Evolutionary conservation across 2,797 vertebrate genomes (phyloP).

Genomic region (Leucoraja ocellata): DNA sequence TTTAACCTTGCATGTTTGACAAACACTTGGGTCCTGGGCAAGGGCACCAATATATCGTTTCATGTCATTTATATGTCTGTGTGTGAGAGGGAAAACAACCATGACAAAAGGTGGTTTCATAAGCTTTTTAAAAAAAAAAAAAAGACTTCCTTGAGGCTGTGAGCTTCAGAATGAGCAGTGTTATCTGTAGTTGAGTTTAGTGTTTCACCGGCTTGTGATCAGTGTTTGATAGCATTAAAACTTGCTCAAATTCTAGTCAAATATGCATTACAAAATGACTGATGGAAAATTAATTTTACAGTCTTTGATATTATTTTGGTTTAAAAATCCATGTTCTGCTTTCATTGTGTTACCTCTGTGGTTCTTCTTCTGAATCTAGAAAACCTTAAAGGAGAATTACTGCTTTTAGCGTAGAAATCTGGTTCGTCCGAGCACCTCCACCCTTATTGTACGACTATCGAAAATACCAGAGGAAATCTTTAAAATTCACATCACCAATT

Average conservation of each 20-base stretch:
- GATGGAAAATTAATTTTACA: slow-evolving; percentile 20
- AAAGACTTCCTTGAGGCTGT: background rate
- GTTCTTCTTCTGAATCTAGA: background rate
- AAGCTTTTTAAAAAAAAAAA: background rate
- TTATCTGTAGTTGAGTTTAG: background rate
- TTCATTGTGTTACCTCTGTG: background rate
- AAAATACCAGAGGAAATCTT: slow-evolving; percentile 15
- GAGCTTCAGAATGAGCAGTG: background rate
- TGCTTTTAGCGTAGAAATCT: background rate
- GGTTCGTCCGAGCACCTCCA: background rate
- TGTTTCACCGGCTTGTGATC: slow-evolving; percentile 27
- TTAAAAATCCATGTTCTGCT: background rate
- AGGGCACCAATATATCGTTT: slow-evolving; percentile 53
- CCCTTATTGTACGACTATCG: background rate
- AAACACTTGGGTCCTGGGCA: slow-evolving; percentile 58
- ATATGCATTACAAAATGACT: background rate
- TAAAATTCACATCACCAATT: background rate
- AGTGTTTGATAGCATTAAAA: background rate
- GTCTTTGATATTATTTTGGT: background rate
- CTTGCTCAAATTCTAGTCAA: background rate
- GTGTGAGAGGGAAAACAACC: slow-evolving; percentile 43
- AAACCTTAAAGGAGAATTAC: background rate
- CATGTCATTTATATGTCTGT: slow-evolving; percentile 48
- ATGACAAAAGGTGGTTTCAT: slow-evolving; percentile 44
- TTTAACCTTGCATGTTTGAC: slow-evolving; percentile 60